Percentiles rank a stretch among this genome's conserved stretches.
These are phyloP conservation scores for Physella acuta DNA, from an alignment of 1,140 invertebrate genomes.

Conservation along the genomic window DNA sequence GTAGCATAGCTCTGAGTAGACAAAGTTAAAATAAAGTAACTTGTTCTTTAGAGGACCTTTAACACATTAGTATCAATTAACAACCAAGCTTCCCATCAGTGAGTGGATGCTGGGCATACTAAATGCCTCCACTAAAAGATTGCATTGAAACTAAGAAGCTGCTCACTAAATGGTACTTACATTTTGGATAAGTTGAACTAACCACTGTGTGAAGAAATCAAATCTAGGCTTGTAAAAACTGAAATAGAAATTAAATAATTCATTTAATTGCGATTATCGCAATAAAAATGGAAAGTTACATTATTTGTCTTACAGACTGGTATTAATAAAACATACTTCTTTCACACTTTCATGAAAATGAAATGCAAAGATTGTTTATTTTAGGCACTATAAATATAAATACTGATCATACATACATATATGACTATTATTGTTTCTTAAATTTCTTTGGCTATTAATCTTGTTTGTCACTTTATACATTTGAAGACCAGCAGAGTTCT, in stretches of 20 bases:
- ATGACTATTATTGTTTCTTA: too few relatives aligned
- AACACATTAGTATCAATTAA: not conserved
- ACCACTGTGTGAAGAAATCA: conserved; percentile 66
- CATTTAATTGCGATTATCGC: conserved; percentile 36
- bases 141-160: not conserved
- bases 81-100: not conserved
- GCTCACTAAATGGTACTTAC: conserved; percentile 55
- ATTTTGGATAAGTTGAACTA: conserved; percentile 63
- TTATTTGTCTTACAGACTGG: conserved; percentile 4
- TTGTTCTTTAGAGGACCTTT: not conserved
- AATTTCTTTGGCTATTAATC: too few relatives aligned
- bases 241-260: conserved; percentile 25
- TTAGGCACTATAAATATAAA: too few relatives aligned
- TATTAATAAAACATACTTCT: not conserved
- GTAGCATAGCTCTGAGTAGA: too few relatives aligned
- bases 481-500: not conserved
- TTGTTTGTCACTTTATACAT: too few relatives aligned
- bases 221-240: conserved; percentile 73
- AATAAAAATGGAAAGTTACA: not conserved
- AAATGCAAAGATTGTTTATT: not conserved
- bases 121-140: not conserved
- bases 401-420: too few relatives aligned
- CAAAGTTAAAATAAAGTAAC: not conserved
- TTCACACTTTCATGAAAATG: not conserved
- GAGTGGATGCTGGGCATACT: conserved; percentile 27